Evolutionary conservation across 2,888 invertebrate species (phyloP).

Genomic region (Eurytoma californica): DNA sequence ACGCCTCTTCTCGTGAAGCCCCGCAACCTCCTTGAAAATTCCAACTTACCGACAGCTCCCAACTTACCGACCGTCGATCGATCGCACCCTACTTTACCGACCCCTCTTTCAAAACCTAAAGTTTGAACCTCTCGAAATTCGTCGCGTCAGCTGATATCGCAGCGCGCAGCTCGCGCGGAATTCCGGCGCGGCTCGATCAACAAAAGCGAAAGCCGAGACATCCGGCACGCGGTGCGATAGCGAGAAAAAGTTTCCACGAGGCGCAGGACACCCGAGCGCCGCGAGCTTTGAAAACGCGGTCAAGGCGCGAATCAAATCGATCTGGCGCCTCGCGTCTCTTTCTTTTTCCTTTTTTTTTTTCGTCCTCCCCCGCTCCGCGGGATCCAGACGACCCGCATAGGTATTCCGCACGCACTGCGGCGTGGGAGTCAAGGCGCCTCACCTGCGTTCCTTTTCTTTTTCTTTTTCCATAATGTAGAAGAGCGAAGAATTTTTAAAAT

Average conservation of each 20-base stretch:
- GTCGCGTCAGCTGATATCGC: too few species aligned
- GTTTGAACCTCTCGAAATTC: too few species aligned
- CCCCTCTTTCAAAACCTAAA: too few species aligned
- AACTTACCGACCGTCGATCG: too few species aligned
- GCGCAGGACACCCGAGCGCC: not conserved
- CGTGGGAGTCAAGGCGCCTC: not conserved
- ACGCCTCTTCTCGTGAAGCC: too few species aligned
- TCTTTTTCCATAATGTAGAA: not conserved
- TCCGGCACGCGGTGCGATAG: not conserved
- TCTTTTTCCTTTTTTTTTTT: not conserved
- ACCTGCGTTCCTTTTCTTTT: not conserved
- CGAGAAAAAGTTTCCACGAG: not conserved
- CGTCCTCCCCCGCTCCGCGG: not conserved
- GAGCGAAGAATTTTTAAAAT: conserved; percentile 1
- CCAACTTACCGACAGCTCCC: too few species aligned
- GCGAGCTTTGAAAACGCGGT: conserved; percentile 37
- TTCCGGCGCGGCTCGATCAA: not conserved
- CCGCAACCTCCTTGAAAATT: too few species aligned
- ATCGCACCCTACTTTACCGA: too few species aligned
- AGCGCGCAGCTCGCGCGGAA: not conserved
- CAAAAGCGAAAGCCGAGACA: conserved; percentile 3
- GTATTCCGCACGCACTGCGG: not conserved
- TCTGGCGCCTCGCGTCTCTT: not conserved
- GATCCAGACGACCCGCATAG: not conserved
- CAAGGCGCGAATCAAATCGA: conserved; percentile 48